phyloP scores from a whole-genome alignment of 1,140 invertebrate genomes.

The Heliothis virescens region DNA sequence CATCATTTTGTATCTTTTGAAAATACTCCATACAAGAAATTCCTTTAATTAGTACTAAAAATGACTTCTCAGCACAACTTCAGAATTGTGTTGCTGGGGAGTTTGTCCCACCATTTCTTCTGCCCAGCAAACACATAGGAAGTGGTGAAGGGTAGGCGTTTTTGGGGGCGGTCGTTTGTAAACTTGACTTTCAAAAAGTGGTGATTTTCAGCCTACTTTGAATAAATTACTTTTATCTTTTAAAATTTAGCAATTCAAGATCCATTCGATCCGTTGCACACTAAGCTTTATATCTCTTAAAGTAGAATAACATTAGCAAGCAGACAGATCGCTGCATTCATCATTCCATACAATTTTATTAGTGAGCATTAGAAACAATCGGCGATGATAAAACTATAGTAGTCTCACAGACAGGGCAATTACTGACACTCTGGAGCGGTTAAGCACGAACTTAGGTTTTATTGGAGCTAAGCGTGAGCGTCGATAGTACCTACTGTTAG shows the following conservation, averaged over 20 bases:
- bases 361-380: constrained; percentile 26
- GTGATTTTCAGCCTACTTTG: no score
- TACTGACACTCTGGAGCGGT: not conserved
- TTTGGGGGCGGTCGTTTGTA: no score
- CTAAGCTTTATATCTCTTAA: not conserved
- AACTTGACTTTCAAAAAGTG: no score
- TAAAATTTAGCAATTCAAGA: no score
- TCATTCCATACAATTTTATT: constrained; percentile 20
- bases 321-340: constrained; percentile 10
- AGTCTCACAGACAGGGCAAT: constrained; percentile 12
- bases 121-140: no score
- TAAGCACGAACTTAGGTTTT: not conserved
- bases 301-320: constrained; percentile 12
- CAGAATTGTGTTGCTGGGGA: no score
- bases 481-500: not conserved
- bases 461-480: not conserved
- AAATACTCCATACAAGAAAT: no score
- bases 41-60: no score
- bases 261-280: not conserved
- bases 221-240: no score
- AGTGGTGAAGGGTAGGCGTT: no score
- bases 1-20: not conserved
- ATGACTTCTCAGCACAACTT: no score
- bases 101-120: no score
- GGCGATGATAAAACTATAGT: constrained; percentile 19